Evolutionary conservation across 2,113 vertebrate species (phyloP), one percentile per base, ranked within the genome.

Genomic region (Lamprologus tigripictilis): DNA sequence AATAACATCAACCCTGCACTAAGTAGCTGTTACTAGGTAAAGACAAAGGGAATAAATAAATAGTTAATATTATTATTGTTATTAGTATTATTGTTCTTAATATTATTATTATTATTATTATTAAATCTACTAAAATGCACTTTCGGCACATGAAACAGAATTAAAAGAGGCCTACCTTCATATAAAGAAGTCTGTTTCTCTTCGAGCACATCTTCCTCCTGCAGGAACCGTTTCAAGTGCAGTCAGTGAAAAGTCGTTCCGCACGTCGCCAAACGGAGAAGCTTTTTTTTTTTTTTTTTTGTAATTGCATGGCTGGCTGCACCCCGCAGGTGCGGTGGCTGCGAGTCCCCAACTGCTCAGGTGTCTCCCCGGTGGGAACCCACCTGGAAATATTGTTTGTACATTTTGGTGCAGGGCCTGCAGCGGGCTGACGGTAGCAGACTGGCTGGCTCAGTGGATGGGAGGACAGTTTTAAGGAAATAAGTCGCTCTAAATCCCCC

Each of bases 391-490:
- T 86, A 82, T 58, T 76, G 21, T 45, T 63, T 81, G 73, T 89
- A 58, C 28, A 55, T 87, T 85, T 85, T 4, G 81, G 42, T 63
- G 89, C 89, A 80, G 93, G 93, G 87, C 94, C 89, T 33, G 88
- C 79, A 35, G 80, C 61, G 81, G 82, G 80, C 87, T 87, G 89
- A 82, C 87, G 85, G 89, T 76, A 93, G 94, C 92, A 84, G 89
- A 95, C 85, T 95, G 95, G 89, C 91, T 89, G 85, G 61, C 91
- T 94, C 83, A 86, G 93, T 80, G 93, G 94, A 94, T 86, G 92
- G 87, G 87, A 93, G 93, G 95, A 95, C 92, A 95, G 82, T 96
- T 96, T 96, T 92, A 95, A 95, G 90, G 88, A 94, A 95, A 95
- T 95, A 96, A 95, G 90, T 94, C 95, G 79, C 91, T 87, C 85